These are phyloP conservation scores for Cardiocondyla obscurior DNA, from an alignment of 1,140 invertebrate genomes.

Conservation along the genomic window DNA sequence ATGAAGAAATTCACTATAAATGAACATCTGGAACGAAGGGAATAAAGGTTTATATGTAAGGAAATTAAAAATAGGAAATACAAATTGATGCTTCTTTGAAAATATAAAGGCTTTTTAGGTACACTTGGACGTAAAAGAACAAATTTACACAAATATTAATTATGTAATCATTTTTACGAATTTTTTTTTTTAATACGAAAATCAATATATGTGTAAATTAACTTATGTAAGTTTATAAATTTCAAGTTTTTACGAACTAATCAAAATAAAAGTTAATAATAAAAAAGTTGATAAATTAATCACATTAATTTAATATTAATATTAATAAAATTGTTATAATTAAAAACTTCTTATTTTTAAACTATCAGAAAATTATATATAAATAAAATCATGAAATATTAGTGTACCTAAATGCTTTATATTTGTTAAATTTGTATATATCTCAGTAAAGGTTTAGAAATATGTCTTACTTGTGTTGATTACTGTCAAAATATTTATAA, in stretches of 20 bases:
- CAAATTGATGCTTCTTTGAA: not conserved
- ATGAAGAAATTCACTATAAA: conserved; percentile 43
- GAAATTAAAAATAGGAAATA: conserved; percentile 7
- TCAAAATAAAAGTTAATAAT: not conserved
- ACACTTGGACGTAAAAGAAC: not conserved
- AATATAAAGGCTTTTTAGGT: conserved; percentile 50
- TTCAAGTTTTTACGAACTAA: not conserved
- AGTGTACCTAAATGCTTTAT: conserved; percentile 57
- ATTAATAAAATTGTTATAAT: not conserved
- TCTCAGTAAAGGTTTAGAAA: too few species aligned
- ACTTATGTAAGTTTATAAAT: not conserved
- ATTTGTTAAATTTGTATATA: conserved; percentile 5
- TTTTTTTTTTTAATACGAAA: not conserved
- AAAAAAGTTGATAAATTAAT: not conserved
- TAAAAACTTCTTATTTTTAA: not conserved
- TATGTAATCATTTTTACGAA: not conserved
- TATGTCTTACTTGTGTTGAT: conserved; percentile 62
- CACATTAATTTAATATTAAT: not conserved
- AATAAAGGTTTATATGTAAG: conserved; percentile 41
- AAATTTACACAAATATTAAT: not conserved
- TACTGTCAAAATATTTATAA: conserved; percentile 34
- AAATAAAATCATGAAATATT: not conserved
- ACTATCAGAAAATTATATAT: not conserved
- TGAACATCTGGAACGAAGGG: conserved; percentile 40
- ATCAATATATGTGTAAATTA: not conserved